phyloP scores from a whole-genome alignment of 1,140 invertebrate species.

The Cotesia chilonis region DNA sequence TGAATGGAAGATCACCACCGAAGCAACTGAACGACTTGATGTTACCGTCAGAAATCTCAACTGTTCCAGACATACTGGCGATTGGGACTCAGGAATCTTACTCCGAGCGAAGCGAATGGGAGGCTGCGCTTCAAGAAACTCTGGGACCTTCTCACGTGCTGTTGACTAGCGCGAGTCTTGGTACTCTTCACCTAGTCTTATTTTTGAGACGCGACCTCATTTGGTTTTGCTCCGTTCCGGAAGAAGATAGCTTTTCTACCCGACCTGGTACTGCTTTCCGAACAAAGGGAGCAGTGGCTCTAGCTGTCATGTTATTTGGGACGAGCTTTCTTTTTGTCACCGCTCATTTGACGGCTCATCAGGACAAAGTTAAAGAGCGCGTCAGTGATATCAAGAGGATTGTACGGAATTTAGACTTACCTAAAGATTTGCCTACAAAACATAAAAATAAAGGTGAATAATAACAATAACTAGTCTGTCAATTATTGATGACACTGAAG shows the following conservation, averaged over 20 bases:
- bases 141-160: constrained; percentile 90
- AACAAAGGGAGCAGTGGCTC: constrained; percentile 91
- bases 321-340: constrained; percentile 94
- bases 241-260: constrained; percentile 87
- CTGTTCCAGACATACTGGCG: constrained; percentile 89
- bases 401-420: constrained; percentile 83
- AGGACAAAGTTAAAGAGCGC: constrained; percentile 86
- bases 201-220: constrained; percentile 90
- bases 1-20: constrained; percentile 85
- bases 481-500: not conserved
- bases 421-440: constrained; percentile 79
- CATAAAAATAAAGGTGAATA: constrained; percentile 78
- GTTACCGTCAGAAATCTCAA: constrained; percentile 81
- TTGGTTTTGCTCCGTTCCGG: constrained; percentile 92
- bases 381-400: constrained; percentile 89
- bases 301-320: constrained; percentile 90
- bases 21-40: constrained; percentile 90
- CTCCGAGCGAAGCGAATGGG: constrained; percentile 88
- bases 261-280: constrained; percentile 86
- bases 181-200: constrained; percentile 85
- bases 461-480: constrained; percentile 10
- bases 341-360: constrained; percentile 90
- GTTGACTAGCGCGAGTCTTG: constrained; percentile 64
- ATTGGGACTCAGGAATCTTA: constrained; percentile 93
- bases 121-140: constrained; percentile 89